phyloP scores from a whole-genome alignment of 2,888 invertebrate genomes.

The Chydorus sphaericus region DNA sequence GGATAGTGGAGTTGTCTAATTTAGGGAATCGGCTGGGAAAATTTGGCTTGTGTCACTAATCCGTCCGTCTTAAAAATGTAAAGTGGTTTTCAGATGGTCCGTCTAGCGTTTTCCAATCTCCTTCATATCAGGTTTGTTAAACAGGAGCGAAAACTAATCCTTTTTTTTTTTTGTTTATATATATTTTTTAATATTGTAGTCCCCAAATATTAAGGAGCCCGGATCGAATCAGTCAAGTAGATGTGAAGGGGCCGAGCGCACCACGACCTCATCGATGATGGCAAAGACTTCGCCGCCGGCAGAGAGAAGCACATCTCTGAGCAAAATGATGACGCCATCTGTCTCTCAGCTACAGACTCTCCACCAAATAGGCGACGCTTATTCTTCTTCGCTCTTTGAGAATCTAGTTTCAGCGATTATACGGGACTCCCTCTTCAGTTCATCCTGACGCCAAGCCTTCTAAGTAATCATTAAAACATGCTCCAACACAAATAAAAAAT shows the following conservation, averaged over 20 bases:
- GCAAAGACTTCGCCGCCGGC: neutral
- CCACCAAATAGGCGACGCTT: slow-evolving; percentile 5
- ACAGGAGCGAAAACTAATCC: no score
- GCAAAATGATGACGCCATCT: no score
- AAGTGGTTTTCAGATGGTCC: no score
- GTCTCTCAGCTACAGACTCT: slow-evolving; percentile 25
- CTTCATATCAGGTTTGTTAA: no score
- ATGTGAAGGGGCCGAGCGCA: slow-evolving; percentile 25
- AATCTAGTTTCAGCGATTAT: slow-evolving; percentile 51
- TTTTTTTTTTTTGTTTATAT: no score
- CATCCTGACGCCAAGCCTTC: slow-evolving; percentile 48
- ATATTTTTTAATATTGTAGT: no score
- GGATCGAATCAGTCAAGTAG: slow-evolving; percentile 16
- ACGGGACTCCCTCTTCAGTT: slow-evolving; percentile 67
- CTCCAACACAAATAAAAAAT: slow-evolving; percentile 62
- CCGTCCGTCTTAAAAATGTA: no score
- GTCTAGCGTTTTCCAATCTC: no score
- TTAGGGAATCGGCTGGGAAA: no score
- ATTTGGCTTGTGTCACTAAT: no score
- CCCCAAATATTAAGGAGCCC: no score
- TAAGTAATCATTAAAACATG: slow-evolving; percentile 59
- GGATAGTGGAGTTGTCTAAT: no score
- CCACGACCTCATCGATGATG: neutral
- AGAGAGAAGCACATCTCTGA: neutral
- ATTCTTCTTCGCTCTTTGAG: neutral